These are phyloP conservation scores for Odontesthes bonariensis DNA, from an alignment of 2,113 vertebrate genomes.

Conservation along the genomic window DNA sequence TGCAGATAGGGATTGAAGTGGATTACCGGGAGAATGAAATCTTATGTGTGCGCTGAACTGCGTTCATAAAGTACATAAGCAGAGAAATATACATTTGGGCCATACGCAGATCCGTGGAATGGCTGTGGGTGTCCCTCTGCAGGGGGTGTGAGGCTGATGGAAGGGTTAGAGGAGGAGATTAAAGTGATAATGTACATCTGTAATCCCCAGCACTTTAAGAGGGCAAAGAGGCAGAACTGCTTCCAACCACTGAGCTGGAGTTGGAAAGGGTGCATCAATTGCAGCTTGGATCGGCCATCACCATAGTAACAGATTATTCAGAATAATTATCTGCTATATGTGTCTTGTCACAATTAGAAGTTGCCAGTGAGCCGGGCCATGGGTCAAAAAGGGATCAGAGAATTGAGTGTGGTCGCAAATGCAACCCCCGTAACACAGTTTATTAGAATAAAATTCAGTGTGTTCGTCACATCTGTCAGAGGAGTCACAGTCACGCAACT, in stretches of 20 bases:
- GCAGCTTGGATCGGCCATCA: constrained; percentile 50
- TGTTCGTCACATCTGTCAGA: constrained; percentile 48
- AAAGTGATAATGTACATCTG: constrained; percentile 76
- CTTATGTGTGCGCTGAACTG: constrained; percentile 44
- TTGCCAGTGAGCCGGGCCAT: constrained; percentile 52
- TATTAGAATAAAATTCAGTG: constrained; percentile 42
- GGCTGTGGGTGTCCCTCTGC: constrained; percentile 13
- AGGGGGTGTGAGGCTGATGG: constrained; percentile 36
- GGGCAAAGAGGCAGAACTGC: constrained; percentile 56
- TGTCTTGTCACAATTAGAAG: constrained; percentile 74
- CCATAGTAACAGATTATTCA: constrained; percentile 73
- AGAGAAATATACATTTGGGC: constrained; percentile 38
- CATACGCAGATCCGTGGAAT: constrained; percentile 45
- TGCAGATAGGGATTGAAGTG: constrained; percentile 65
- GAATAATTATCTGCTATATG: constrained; percentile 75
- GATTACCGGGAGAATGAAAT: constrained; percentile 63
- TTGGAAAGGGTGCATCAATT: constrained; percentile 36
- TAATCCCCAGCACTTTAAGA: constrained; percentile 74
- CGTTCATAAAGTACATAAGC: constrained; percentile 37
- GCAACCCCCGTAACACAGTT: constrained; percentile 21
- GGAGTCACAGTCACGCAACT: constrained; percentile 5
- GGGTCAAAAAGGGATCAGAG: constrained; percentile 71
- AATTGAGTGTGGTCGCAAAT: constrained; percentile 17
- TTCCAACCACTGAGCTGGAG: constrained; percentile 42
- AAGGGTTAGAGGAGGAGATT: constrained; percentile 78